Evolutionary conservation across 2,113 vertebrate genomes (phyloP).

Genomic region (Mastomys natalensis): DNA sequence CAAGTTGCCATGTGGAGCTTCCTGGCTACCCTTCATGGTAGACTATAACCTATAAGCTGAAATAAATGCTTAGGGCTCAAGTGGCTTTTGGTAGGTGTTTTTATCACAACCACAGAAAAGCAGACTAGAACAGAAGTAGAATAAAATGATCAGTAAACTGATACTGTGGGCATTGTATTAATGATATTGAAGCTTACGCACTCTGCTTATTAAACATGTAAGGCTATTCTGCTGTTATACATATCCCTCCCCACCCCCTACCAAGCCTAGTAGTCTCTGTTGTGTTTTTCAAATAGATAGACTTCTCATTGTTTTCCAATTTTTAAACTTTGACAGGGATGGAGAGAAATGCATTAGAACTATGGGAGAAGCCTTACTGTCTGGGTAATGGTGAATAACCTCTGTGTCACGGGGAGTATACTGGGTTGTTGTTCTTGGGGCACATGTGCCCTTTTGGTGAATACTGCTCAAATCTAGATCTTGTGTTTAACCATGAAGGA

Average conservation of each 20-base stretch:
- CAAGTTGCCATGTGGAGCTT: too few relatives aligned
- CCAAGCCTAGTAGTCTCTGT: background rate
- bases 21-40: background rate
- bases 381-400: background rate
- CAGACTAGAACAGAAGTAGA: background rate
- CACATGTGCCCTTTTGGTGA: background rate
- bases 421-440: background rate
- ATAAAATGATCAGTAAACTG: background rate
- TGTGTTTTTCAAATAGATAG: background rate
- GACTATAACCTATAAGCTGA: background rate
- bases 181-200: background rate
- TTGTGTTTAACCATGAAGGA: background rate
- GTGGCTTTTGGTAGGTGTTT: background rate
- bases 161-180: background rate
- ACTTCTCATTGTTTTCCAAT: background rate
- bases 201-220: background rate
- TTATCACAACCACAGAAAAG: background rate
- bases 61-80: too few relatives aligned
- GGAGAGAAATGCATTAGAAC: background rate
- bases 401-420: background rate
- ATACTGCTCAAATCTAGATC: background rate
- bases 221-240: background rate
- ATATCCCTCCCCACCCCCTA: fast-evolving
- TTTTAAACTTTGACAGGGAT: background rate
- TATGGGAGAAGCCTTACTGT: background rate